phyloP scores from a whole-genome alignment of 2,113 vertebrate genomes.

The Passerina amoena region DNA sequence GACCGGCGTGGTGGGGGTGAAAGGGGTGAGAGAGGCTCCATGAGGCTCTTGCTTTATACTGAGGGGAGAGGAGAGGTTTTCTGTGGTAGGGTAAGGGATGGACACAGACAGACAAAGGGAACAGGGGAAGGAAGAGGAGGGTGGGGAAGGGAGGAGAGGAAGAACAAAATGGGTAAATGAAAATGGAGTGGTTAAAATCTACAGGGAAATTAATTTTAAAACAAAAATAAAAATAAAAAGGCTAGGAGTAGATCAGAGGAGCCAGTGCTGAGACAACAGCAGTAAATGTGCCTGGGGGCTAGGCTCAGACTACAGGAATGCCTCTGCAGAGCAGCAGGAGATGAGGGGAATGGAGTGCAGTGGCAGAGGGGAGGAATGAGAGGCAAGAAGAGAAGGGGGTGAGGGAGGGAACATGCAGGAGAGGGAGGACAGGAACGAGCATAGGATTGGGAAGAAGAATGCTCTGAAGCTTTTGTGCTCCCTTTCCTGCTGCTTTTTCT shows the following conservation, averaged over 20 bases:
- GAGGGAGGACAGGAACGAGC: conserved; percentile 27
- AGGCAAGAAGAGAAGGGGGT: background rate
- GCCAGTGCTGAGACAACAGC: conserved; percentile 54
- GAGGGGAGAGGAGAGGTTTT: conserved; percentile 86
- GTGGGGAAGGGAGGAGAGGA: conserved; percentile 68
- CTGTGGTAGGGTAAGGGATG: conserved; percentile 77
- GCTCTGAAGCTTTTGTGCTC: conserved; percentile 57
- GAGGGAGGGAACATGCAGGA: conserved; percentile 36
- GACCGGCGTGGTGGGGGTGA: conserved; percentile 85
- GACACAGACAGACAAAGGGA: conserved; percentile 68
- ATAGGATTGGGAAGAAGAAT: conserved; percentile 17
- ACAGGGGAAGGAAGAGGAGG: conserved; percentile 63
- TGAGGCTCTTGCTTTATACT: conserved; percentile 90
- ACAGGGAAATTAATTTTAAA: conserved; percentile 70
- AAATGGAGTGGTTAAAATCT: conserved; percentile 75
- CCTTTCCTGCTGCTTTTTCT: conserved; percentile 23
- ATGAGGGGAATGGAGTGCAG: conserved; percentile 19
- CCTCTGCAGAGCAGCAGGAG: conserved; percentile 44
- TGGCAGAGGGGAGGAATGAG: conserved; percentile 10
- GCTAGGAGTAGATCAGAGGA: conserved; percentile 58
- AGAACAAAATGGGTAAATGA: conserved; percentile 76
- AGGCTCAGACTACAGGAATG: conserved; percentile 23
- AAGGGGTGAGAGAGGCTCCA: conserved; percentile 90
- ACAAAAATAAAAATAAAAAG: conserved; percentile 66
- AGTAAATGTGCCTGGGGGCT: conserved; percentile 31